Conservation (phyloP, 2,113 vertebrate species). For the Sakesphorus luctuosus region DNA sequence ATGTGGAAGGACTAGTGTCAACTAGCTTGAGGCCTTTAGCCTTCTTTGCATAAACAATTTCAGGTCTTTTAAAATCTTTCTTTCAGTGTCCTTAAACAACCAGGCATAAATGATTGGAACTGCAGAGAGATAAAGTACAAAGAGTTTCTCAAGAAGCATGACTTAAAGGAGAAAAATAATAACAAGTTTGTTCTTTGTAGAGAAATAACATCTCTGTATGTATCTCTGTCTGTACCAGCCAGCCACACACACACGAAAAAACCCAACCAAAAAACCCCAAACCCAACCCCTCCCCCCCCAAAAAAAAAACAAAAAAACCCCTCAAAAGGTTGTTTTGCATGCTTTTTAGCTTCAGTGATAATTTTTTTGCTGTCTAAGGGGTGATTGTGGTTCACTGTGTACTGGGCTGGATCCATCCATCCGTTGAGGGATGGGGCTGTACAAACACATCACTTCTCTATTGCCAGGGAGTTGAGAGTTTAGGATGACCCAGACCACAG, state of each 20-base stretch:
- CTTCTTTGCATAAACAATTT: neutral
- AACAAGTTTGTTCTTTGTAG: neutral
- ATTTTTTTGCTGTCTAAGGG: neutral
- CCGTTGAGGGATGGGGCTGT: neutral
- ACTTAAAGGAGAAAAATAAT: neutral
- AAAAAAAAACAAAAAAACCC: neutral
- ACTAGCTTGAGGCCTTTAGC: neutral
- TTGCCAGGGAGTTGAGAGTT: neutral
- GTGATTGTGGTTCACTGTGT: neutral
- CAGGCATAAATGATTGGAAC: neutral
- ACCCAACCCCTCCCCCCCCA: no score
- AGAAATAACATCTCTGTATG: neutral
- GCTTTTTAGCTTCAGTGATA: neutral
- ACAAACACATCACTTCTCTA: neutral
- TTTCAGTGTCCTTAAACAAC: neutral
- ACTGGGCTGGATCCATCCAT: fast-evolving
- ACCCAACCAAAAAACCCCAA: no score
- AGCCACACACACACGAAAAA: neutral
- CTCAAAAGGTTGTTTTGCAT: neutral
- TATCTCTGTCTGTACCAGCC: neutral
- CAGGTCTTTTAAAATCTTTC: neutral
- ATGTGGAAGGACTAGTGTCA: neutral
- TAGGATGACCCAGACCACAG: neutral
- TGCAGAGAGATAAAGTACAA: neutral
- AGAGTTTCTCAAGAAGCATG: neutral